Conservation (phyloP, 2,888 invertebrate species). For the Silvanus unidentatus region DNA sequence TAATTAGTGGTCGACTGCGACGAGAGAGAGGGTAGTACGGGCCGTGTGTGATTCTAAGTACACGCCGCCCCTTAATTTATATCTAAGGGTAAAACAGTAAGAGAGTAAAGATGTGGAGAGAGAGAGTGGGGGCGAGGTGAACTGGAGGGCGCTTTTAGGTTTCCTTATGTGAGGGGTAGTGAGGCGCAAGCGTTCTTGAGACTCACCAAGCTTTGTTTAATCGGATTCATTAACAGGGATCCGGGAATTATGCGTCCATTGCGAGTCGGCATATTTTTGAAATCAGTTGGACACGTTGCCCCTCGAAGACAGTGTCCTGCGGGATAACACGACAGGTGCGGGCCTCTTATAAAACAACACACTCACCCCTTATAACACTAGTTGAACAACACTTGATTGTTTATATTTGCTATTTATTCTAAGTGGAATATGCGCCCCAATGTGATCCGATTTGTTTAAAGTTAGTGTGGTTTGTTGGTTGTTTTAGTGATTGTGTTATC, state of each 20-base stretch:
- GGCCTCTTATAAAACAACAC: slow-evolving; percentile 15
- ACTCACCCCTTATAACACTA: slow-evolving; percentile 6
- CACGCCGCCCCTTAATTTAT: slow-evolving; percentile 49
- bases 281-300: slow-evolving; percentile 47
- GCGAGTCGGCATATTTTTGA: slow-evolving; percentile 51
- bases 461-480: too few species aligned
- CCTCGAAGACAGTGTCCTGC: slow-evolving; percentile 38
- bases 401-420: slow-evolving; percentile 28
- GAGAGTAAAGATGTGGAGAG: slow-evolving; percentile 43
- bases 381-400: too few species aligned
- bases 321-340: slow-evolving; percentile 32
- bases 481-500: too few species aligned
- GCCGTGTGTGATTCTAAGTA: slow-evolving; percentile 48
- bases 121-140: slow-evolving; percentile 32
- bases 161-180: slow-evolving; percentile 35
- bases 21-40: slow-evolving; percentile 39
- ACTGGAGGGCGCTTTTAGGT: too few species aligned
- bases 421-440: slow-evolving; percentile 29
- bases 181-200: slow-evolving; percentile 47
- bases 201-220: slow-evolving; percentile 50
- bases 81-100: slow-evolving; percentile 49
- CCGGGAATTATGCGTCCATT: slow-evolving; percentile 53
- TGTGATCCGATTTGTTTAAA: too few species aligned
- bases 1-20: slow-evolving; percentile 47
- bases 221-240: slow-evolving; percentile 56